Conservation (phyloP, 2,113 vertebrate species). For the Myotis davidii region DNA sequence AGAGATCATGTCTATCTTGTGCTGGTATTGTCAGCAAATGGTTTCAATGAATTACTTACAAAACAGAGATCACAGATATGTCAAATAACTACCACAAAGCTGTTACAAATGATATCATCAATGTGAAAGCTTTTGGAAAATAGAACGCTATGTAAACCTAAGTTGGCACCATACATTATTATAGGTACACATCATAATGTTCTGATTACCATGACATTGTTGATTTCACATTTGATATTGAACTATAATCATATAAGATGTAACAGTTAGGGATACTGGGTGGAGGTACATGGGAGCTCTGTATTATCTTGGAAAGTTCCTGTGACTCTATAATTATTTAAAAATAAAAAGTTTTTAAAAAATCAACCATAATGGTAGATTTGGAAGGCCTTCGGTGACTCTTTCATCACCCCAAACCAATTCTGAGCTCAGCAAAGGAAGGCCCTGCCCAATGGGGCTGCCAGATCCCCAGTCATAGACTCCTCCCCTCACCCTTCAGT, state of each 20-base stretch:
- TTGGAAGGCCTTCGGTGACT: background rate
- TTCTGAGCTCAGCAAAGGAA: background rate
- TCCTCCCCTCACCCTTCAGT: rapidly evolving
- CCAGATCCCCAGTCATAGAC: background rate
- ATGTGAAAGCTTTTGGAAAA: background rate
- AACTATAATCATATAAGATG: background rate
- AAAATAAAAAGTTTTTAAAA: background rate
- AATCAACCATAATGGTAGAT: rapidly evolving
- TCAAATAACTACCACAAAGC: background rate
- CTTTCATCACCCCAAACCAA: background rate
- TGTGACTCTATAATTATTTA: background rate
- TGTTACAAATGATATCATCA: background rate
- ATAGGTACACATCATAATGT: background rate
- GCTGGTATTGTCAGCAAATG: background rate
- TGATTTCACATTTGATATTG: background rate
- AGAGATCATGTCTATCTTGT: background rate
- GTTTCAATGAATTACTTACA: background rate
- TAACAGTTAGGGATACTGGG: background rate
- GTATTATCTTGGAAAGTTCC: background rate
- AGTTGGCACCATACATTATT: background rate
- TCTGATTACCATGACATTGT: background rate
- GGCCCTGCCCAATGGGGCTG: rapidly evolving
- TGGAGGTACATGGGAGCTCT: too few relatives aligned
- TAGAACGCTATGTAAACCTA: background rate
- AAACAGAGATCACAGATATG: background rate